Evolutionary conservation across 2,113 vertebrate genomes (phyloP), one percentile per base, ranked within the genome.

Genomic region (Ramphastos sulfuratus): DNA sequence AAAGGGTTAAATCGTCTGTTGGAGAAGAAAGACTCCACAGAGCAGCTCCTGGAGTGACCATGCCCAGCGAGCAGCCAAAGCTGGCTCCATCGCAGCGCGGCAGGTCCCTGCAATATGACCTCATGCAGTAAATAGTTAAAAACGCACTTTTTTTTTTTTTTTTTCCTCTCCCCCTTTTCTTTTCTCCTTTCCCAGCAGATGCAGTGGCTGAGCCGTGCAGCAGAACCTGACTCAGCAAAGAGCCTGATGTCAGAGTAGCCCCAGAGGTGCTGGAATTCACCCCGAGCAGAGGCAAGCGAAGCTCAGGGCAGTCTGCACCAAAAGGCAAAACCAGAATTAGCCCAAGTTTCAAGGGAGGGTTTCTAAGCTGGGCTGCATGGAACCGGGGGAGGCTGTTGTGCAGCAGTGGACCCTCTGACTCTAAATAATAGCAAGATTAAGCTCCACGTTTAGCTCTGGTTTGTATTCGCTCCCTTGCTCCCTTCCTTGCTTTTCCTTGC

Each of bases 211-310:
- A 79, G 78, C 5, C 5, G 19, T 7, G 61, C 54, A 42, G 87
- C 95, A 66, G 10, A 63, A 21, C 80, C 95, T 95, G 96, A 95
- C 95, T 96, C 96, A 96, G 95, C 96, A 95, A 18, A 87, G 85
- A 75, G 6, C 63, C 83, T 42, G 77, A 4, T 86, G 82, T 2
- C 93, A 74, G 70, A 69, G 84, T 71, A 66, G 89, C 81, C 66
- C 87, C 77, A 9, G 4, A 35, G 4, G 16, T 2, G 73, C 90
- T 52, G 84, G 92, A 84, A 88, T 67, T 39, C 84, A 18, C 54
- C 80, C 77, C 31, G 2, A 33, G 66, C 72, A 25, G 25, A 44
- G 69, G n/a, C 4, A 6, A 79, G 85, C 72, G 8, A 9, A 83
- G 74, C 91, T 61, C 24, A 3, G 31, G 60, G 23, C 16, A 4